Evolutionary conservation across 2,113 vertebrate genomes (phyloP).

Genomic region (Pionites leucogaster): DNA sequence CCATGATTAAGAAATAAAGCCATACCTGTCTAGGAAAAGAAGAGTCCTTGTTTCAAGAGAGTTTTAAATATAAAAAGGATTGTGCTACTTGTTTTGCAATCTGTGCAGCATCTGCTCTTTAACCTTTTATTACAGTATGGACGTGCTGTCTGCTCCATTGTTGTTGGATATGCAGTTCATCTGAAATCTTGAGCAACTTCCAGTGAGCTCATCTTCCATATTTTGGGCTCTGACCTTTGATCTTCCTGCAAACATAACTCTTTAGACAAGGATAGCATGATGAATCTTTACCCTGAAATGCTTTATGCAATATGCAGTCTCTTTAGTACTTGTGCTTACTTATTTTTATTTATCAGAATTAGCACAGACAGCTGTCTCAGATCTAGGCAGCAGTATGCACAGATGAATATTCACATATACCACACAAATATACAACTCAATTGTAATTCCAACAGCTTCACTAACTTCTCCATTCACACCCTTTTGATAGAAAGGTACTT

Average conservation of each 20-base stretch:
- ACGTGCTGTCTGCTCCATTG: fast-evolving
- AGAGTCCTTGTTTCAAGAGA: background rate
- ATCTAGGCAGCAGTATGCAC: background rate
- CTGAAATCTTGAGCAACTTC: background rate
- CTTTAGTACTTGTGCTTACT: background rate
- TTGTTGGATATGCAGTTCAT: background rate
- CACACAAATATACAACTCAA: background rate
- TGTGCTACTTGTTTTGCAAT: background rate
- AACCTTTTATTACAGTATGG: background rate
- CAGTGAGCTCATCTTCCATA: background rate
- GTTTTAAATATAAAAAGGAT: background rate
- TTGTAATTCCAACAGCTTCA: background rate
- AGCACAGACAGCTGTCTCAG: background rate
- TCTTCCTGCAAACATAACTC: background rate
- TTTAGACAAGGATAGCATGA: no score
- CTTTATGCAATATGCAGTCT: background rate
- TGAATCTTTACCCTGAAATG: background rate
- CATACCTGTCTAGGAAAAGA: background rate
- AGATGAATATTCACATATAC: background rate
- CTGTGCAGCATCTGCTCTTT: background rate
- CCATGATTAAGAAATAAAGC: background rate
- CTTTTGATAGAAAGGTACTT: background rate
- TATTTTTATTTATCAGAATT: background rate
- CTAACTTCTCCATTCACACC: background rate
- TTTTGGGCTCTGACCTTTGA: background rate